These are phyloP conservation scores for Parauchenoglanis punctatus DNA, from an alignment of 2,797 vertebrate genomes.

Conservation along the genomic window DNA sequence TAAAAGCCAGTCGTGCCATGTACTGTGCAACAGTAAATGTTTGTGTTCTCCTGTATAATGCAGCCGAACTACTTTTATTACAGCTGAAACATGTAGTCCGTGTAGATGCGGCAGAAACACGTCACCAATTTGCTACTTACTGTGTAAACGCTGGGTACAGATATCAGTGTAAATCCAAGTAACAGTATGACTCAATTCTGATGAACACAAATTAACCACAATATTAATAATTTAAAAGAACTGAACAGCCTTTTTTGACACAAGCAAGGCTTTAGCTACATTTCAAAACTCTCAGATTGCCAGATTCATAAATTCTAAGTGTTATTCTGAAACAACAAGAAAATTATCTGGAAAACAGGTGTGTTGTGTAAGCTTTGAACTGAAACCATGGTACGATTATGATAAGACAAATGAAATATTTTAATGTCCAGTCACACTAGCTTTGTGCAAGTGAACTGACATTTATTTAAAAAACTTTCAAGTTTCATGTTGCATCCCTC, in stretches of 20 bases:
- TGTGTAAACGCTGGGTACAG: not conserved
- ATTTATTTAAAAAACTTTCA: not conserved
- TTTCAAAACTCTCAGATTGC: not conserved
- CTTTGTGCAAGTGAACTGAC: not conserved
- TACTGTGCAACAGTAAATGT: not conserved
- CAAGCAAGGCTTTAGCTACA: not conserved
- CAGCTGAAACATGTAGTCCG: not conserved
- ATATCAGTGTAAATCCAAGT: not conserved
- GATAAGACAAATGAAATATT: not conserved
- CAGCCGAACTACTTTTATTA: not conserved
- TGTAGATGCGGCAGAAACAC: not conserved
- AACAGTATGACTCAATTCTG: not conserved
- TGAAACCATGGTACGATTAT: not conserved
- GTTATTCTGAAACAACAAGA: not conserved
- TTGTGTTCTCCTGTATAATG: not conserved
- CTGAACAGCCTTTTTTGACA: not conserved
- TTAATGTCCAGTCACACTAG: not conserved
- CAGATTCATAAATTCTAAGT: not conserved
- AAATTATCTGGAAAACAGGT: not conserved
- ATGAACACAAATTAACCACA: not conserved
- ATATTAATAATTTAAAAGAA: not conserved
- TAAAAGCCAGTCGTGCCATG: not conserved
- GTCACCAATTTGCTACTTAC: not conserved
- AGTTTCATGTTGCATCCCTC: not conserved
- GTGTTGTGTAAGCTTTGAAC: not conserved